Evolutionary conservation across 2,888 invertebrate genomes (phyloP), one percentile per base, ranked within the genome.

Genomic region (Lasioglossum pauxillum): DNA sequence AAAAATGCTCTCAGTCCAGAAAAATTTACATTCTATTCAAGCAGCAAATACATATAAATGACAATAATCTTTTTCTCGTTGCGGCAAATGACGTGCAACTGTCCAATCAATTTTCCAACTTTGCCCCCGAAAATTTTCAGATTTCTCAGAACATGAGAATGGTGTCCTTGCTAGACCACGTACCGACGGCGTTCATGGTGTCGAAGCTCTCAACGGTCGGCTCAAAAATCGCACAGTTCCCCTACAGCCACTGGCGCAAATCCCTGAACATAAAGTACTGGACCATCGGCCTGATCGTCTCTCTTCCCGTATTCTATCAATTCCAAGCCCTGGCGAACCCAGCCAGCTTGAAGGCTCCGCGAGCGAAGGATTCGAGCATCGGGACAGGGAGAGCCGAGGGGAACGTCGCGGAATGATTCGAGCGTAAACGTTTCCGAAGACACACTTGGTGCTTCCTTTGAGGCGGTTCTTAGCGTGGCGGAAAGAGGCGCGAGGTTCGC

Each of bases 301-400:
- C 64, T 64, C 38, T 89, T 27, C 88, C 85, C 0, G 27, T 82
- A 10, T 74, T 82, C 12, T 87, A 88, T 64, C 83, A 89, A 12
- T 27, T 84, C 23, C 85, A 71, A 46, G 35, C 74, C 1, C n/a
- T 80, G 49, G 19, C 71, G 35, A 60, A 41, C n/a, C 2, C 53
- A n/a, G 12, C 41, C n/a, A 74, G 74, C 16, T 72, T 74, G 7
- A 44, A 77, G 23, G 10, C 27, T 1, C 1, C 27, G 10, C 49
- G 35, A n/a, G 53, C 49, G 14, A 46, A 53, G 14, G 14, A 8
- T 69, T 14, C 35, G 10, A 60, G 8, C 69, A 44, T 23, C 27
- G 31, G 27, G 2, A 14, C 7, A 14, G 27, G 5, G 27, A n/a
- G 2, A 2, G 23, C 49, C 38, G 35, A 19, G n/a, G 53, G 53